Evolutionary conservation across 2,888 invertebrate genomes (phyloP).

Genomic region (Coelinius sp.): DNA sequence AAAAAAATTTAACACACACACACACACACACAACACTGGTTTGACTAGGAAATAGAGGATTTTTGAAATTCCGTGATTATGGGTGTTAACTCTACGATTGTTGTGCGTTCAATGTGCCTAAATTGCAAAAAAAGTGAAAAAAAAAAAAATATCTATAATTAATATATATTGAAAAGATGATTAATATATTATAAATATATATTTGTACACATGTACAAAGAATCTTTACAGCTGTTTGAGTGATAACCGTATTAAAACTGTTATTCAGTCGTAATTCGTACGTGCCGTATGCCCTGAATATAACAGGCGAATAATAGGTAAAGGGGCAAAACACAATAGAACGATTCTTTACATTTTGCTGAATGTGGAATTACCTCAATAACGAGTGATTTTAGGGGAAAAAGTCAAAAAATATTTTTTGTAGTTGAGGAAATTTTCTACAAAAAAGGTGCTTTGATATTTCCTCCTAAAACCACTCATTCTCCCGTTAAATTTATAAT

Average conservation of each 20-base stretch:
- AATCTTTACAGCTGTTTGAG: slow-evolving; percentile 23
- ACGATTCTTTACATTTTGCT: slow-evolving; percentile 16
- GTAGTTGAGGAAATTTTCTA: no score
- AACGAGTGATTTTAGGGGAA: no score
- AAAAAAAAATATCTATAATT: slow-evolving; percentile 33
- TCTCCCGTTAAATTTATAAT: no score
- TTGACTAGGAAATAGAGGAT: slow-evolving; percentile 29
- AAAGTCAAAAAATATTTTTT: no score
- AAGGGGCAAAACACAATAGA: slow-evolving; percentile 31
- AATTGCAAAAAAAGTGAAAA: slow-evolving; percentile 43
- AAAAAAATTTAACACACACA: slow-evolving; percentile 26
- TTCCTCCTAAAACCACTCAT: no score
- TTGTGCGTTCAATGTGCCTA: slow-evolving; percentile 68
- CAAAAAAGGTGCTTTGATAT: no score
- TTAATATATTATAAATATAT: slow-evolving; percentile 30
- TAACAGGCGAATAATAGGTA: neutral
- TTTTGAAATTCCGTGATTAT: slow-evolving; percentile 44
- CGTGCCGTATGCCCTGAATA: slow-evolving; percentile 39
- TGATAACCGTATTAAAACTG: slow-evolving; percentile 32
- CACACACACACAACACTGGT: slow-evolving; percentile 17
- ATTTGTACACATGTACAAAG: slow-evolving; percentile 43
- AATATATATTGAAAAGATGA: slow-evolving; percentile 22
- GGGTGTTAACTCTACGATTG: slow-evolving; percentile 55
- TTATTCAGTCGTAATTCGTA: slow-evolving; percentile 42
- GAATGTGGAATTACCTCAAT: no score